A percentile compares a stretch with the other conserved stretches of the same genome.
phyloP scores from a whole-genome alignment of 2,113 vertebrate species.

The Chaenocephalus aceratus region DNA sequence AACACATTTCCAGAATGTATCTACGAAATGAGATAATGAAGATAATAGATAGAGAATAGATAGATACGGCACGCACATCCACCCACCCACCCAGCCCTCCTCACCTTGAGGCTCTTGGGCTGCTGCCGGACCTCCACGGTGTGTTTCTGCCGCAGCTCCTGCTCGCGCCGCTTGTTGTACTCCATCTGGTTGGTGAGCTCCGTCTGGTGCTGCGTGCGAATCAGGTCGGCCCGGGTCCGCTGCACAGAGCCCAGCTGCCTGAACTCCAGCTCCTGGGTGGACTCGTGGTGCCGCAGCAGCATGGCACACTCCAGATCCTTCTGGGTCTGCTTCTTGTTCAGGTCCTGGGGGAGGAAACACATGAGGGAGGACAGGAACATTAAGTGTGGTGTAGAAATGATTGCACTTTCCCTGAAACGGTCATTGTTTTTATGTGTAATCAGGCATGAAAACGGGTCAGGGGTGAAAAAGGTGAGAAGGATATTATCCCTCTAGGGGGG shows the following conservation, averaged over 20 bases:
- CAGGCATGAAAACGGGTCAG: no score
- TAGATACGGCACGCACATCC: no score
- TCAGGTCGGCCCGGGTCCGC: slow-evolving; percentile 89
- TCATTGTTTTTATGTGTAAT: no score
- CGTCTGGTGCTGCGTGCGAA: slow-evolving; percentile 93
- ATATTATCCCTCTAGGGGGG: no score
- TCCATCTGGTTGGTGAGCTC: slow-evolving; percentile 94
- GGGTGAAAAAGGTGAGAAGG: no score
- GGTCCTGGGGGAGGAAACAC: slow-evolving; percentile 81
- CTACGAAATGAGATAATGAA: no score
- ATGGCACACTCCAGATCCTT: slow-evolving; percentile 92
- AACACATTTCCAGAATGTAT: no score
- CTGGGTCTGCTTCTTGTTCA: slow-evolving; percentile 95
- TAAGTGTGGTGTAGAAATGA: no score
- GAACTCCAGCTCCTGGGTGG: slow-evolving; percentile 91
- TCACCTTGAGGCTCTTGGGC: slow-evolving; percentile 94
- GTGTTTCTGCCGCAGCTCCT: slow-evolving; percentile 92
- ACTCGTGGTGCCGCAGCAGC: slow-evolving; percentile 92
- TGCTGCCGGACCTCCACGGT: slow-evolving; percentile 92
- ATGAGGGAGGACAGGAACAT: not conserved
- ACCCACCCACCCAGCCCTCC: not conserved
- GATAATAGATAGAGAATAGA: no score
- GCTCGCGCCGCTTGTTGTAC: slow-evolving; percentile 92
- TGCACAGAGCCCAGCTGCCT: slow-evolving; percentile 89
- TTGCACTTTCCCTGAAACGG: no score